These are phyloP conservation scores for Phymanthus crucifer DNA, from an alignment of 92 coral and sea anemone species.

Conservation along the genomic window DNA sequence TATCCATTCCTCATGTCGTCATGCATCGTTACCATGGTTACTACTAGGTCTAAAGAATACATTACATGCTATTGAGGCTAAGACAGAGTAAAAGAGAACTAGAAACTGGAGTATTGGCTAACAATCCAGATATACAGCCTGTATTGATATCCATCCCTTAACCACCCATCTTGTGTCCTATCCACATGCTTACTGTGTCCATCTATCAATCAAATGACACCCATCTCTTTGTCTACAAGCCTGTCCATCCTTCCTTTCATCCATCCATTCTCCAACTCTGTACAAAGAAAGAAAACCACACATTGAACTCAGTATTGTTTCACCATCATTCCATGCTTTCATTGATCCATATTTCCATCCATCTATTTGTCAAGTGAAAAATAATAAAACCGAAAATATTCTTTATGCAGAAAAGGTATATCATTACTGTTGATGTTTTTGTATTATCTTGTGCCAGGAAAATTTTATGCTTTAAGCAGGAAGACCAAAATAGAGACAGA, in stretches of 20 bases:
- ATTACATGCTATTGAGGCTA: too few species aligned
- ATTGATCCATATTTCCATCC: neutral
- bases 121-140: too few species aligned
- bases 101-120: too few species aligned
- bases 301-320: neutral
- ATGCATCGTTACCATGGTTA: too few species aligned
- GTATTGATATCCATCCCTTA: too few species aligned
- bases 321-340: neutral
- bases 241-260: neutral
- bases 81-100: too few species aligned
- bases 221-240: neutral
- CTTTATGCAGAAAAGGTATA: too few species aligned
- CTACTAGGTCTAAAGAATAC: too few species aligned
- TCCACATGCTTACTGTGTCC: neutral
- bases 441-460: conserved; percentile 41
- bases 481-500: conserved; percentile 75
- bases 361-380: neutral
- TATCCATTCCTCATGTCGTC: too few species aligned
- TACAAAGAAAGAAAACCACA: neutral
- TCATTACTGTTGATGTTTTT: neutral
- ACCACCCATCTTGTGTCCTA: too few species aligned
- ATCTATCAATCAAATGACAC: neutral
- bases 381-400: neutral
- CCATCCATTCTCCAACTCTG: neutral
- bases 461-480: conserved; percentile 78